These are phyloP conservation scores for Sphaerophoria rueppellii DNA, from an alignment of 2,888 invertebrate species.

Conservation along the genomic window DNA sequence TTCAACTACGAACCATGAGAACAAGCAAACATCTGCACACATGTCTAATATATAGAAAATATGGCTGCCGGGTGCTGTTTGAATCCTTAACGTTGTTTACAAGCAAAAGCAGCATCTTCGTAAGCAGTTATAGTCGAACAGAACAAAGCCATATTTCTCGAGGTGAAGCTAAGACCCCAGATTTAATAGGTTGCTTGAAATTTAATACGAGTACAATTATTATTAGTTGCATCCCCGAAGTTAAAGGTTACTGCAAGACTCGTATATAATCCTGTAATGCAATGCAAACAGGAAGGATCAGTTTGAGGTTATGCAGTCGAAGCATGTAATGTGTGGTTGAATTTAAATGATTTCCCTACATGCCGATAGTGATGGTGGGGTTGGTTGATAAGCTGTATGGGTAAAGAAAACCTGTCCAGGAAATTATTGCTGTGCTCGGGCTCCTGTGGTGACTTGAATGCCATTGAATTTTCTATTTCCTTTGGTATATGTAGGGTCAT, in stretches of 20 bases:
- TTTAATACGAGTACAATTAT: slow-evolving; percentile 64
- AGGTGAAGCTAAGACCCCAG: slow-evolving; percentile 9
- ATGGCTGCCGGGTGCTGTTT: slow-evolving; percentile 12
- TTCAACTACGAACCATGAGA: slow-evolving; percentile 10
- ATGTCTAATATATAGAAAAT: slow-evolving; percentile 10
- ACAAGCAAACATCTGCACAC: slow-evolving; percentile 17
- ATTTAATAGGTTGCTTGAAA: slow-evolving; percentile 59
- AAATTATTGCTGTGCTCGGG: too few species aligned
- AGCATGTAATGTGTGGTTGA: slow-evolving; percentile 67
- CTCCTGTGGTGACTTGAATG: too few species aligned
- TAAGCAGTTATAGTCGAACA: neutral
- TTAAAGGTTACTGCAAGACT: slow-evolving; percentile 59
- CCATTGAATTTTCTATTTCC: too few species aligned
- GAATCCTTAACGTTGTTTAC: neutral
- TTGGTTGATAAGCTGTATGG: neutral
- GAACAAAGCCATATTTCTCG: slow-evolving; percentile 45
- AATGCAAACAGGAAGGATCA: slow-evolving; percentile 71
- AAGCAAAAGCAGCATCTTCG: neutral
- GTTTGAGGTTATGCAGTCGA: slow-evolving; percentile 67
- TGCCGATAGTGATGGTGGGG: slow-evolving; percentile 23
- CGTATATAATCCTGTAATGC: slow-evolving; percentile 62
- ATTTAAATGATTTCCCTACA: slow-evolving; percentile 38
- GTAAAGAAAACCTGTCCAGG: too few species aligned
- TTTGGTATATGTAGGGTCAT: too few species aligned
- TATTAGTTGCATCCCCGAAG: slow-evolving; percentile 64